A percentile compares a stretch with the other conserved stretches of the same genome.
Evolutionary conservation across 2,888 invertebrate genomes (phyloP).

Genomic region (Nomada fabriciana): DNA sequence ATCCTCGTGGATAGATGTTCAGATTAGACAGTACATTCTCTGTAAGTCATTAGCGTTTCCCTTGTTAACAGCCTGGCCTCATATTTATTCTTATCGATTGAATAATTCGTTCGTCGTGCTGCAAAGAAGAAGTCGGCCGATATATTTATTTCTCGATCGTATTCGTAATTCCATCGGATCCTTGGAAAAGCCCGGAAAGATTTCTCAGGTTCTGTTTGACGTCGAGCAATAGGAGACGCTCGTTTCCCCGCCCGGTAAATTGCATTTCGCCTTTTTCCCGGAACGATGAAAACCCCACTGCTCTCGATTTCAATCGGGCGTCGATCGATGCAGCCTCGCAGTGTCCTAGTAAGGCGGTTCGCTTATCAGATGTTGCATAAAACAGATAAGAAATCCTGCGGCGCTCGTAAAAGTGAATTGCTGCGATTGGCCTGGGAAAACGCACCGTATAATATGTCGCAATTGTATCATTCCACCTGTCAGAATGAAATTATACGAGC

Average conservation of each 20-base stretch:
- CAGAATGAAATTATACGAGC: conserved; percentile 22
- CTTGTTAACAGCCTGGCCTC: no score
- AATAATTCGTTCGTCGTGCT: no score
- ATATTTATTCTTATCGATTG: no score
- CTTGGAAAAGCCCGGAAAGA: neutral
- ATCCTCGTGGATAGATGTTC: conserved; percentile 16
- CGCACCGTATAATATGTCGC: neutral
- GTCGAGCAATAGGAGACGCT: neutral
- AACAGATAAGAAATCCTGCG: conserved; percentile 23
- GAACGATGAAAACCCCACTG: neutral
- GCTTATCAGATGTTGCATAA: conserved; percentile 52
- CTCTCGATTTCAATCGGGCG: conserved; percentile 33
- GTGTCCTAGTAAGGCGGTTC: conserved; percentile 8
- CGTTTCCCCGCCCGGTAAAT: conserved; percentile 14
- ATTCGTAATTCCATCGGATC: conserved; percentile 11
- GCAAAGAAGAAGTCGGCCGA: no score
- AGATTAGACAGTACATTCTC: neutral
- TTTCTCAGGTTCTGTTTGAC: conserved; percentile 15
- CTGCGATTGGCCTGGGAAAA: neutral
- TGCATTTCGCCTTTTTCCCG: neutral
- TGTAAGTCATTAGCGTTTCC: conserved; percentile 13
- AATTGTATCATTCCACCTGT: conserved; percentile 13
- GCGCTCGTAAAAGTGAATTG: conserved; percentile 23
- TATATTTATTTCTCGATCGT: no score
- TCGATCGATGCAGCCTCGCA: conserved; percentile 22